Conservation (phyloP, 2,113 vertebrate genomes). For the Zosterops lateralis region DNA sequence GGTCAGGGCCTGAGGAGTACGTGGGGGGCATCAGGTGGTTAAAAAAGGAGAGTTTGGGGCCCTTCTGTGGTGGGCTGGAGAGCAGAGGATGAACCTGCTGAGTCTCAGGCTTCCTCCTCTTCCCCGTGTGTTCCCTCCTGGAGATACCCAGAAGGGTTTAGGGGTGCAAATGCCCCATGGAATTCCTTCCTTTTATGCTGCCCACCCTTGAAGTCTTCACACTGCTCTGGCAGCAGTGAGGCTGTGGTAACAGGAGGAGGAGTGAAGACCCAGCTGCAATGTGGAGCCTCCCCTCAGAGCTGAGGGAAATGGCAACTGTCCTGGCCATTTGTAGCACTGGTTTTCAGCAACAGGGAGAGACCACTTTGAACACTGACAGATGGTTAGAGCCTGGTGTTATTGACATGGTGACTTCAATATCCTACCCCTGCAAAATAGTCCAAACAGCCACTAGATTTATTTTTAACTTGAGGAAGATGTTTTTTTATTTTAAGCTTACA, state of each 20-base stretch:
- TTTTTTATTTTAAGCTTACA: neutral
- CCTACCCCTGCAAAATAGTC: neutral
- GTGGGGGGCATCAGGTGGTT: neutral
- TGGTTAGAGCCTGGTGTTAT: neutral
- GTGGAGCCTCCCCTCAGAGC: neutral
- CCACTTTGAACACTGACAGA: neutral
- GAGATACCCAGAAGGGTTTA: neutral
- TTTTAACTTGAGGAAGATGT: neutral
- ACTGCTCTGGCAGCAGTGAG: neutral
- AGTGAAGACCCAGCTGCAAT: neutral
- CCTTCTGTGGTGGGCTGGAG: neutral
- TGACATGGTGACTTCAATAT: neutral
- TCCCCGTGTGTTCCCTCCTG: fast-evolving
- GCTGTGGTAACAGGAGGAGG: neutral
- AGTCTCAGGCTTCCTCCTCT: neutral
- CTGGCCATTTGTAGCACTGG: neutral
- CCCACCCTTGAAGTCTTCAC: neutral
- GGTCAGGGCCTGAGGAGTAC: neutral
- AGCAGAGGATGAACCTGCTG: neutral
- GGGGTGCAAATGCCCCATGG: neutral
- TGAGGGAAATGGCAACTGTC: fast-evolving
- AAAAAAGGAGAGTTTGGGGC: neutral
- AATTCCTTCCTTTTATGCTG: neutral
- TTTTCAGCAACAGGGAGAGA: neutral
- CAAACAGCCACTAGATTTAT: constrained; percentile 32